Evolutionary conservation across 2,888 invertebrate genomes (phyloP).

Genomic region (Pandemis cinnamomeana): DNA sequence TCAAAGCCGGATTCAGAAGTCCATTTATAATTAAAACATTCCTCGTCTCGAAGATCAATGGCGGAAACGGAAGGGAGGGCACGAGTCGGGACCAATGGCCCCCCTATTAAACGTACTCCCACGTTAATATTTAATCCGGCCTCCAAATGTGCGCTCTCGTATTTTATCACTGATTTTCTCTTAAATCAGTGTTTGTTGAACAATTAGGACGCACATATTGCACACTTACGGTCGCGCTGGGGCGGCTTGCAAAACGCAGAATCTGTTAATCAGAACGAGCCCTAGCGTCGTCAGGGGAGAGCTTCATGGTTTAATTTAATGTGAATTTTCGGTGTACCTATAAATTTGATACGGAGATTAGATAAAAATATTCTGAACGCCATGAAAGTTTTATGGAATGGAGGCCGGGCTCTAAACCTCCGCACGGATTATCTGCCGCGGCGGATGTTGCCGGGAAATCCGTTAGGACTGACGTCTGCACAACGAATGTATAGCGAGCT

Average conservation of each 20-base stretch:
- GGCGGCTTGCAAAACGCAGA: background rate
- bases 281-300: background rate
- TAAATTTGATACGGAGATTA: conserved; percentile 13
- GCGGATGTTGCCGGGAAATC: conserved; percentile 37
- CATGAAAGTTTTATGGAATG: conserved; percentile 28
- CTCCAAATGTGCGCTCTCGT: conserved; percentile 20
- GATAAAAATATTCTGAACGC: conserved; percentile 7
- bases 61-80: conserved; percentile 30
- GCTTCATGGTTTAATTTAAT: background rate
- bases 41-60: conserved; percentile 38
- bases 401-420: conserved; percentile 12
- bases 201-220: conserved; percentile 7
- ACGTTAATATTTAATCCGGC: conserved; percentile 38
- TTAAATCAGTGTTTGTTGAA: conserved; percentile 35
- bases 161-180: conserved; percentile 33
- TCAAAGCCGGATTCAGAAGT: conserved; percentile 30
- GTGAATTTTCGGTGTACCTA: background rate
- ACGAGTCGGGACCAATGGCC: conserved; percentile 28
- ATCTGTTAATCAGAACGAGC: conserved; percentile 14
- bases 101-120: conserved; percentile 32
- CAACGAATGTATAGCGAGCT: conserved; percentile 11
- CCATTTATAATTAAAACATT: conserved; percentile 40
- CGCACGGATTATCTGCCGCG: conserved; percentile 29
- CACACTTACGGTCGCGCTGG: background rate
- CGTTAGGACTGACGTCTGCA: conserved; percentile 32